Base-by-base conservation (phyloP, 2,888 invertebrate species). In the Thecocarcelia acutangulata region DNA sequence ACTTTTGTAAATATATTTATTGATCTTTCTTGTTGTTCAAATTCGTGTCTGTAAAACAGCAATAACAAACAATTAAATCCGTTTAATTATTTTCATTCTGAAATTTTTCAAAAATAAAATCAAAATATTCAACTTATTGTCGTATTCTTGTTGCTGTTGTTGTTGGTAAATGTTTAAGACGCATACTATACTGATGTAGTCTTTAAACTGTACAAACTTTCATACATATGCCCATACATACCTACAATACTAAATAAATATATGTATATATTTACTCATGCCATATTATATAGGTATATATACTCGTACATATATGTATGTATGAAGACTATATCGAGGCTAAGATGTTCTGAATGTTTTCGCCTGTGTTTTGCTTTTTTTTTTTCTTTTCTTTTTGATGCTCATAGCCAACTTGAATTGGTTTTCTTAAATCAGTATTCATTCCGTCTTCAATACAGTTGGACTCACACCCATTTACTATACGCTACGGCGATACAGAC, bases 371-470 rank as follows among this genome's bases (percentile, higher is more conserved):
- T 37, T 81, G 72, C 44, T 64, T 15, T 11, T 17, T 64, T 52
- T 28, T 44, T 56, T 72, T 48, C 42, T 61, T 50, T 15, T 58
- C 46, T 68, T 74, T 74, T 75, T 81, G 73, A 74, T 79, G 70
- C 88, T 86, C 86, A 86, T 82, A 84, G 85, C 86, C 88, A 87
- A 88, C 85, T 88, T 87, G 87, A 88, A 87, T 87, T 87, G 85
- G 84, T 85, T 85, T 87, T 85, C 86, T 87, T 86, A 87, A 87
- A 87, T 88, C 88, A 87, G 89, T 87, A 86, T 87, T 86, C 86
- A 88, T 87, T 88, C 83, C 81, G 79, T 83, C 80, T 81, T 83
- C 83, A 80, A 81, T 83, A 83, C 81, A 75, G 82, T 83, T 83
- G 84, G 84, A 83, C 85, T 85, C 85, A 83, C 59, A 77, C 79